These are phyloP conservation scores for Drosophila nannoptera DNA, from an alignment of 1,140 invertebrate species.

Conservation along the genomic window DNA sequence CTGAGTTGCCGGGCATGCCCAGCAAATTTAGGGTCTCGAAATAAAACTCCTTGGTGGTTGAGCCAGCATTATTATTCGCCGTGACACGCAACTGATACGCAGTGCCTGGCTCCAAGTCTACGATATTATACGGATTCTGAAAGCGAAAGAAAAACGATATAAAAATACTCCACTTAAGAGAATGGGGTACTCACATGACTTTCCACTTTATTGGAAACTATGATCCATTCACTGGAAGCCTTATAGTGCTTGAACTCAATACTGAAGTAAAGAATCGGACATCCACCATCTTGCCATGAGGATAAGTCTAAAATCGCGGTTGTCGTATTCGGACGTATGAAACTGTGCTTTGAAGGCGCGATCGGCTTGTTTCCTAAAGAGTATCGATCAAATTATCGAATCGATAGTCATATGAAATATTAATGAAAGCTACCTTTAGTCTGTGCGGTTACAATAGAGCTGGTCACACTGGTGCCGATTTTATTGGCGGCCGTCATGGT, in stretches of 20 bases:
- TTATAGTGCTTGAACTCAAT: slow-evolving; percentile 82
- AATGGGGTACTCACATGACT: slow-evolving; percentile 70
- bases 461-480: slow-evolving; percentile 85
- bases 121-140: slow-evolving; percentile 80
- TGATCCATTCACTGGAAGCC: slow-evolving; percentile 80
- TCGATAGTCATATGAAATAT: neutral
- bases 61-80: slow-evolving; percentile 86
- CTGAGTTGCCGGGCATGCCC: slow-evolving; percentile 80
- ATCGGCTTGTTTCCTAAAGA: slow-evolving; percentile 80
- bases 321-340: slow-evolving; percentile 83
- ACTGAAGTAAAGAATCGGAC: slow-evolving; percentile 83
- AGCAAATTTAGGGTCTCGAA: slow-evolving; percentile 83
- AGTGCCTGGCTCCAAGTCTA: slow-evolving; percentile 84
- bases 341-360: slow-evolving; percentile 79
- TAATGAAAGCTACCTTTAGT: slow-evolving; percentile 80
- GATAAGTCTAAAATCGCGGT: slow-evolving; percentile 82
- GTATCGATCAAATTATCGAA: slow-evolving; percentile 37
- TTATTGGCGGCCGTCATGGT: slow-evolving; percentile 85
- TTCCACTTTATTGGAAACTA: slow-evolving; percentile 80
- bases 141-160: slow-evolving; percentile 5
- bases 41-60: slow-evolving; percentile 83
- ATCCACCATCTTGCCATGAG: slow-evolving; percentile 84
- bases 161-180: neutral
- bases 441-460: slow-evolving; percentile 81
- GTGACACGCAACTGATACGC: slow-evolving; percentile 84